A percentile compares a stretch with the other conserved stretches of the same genome.
These are phyloP conservation scores for Melanchra persicariae DNA, from an alignment of 2,888 invertebrate genomes.

Conservation along the genomic window DNA sequence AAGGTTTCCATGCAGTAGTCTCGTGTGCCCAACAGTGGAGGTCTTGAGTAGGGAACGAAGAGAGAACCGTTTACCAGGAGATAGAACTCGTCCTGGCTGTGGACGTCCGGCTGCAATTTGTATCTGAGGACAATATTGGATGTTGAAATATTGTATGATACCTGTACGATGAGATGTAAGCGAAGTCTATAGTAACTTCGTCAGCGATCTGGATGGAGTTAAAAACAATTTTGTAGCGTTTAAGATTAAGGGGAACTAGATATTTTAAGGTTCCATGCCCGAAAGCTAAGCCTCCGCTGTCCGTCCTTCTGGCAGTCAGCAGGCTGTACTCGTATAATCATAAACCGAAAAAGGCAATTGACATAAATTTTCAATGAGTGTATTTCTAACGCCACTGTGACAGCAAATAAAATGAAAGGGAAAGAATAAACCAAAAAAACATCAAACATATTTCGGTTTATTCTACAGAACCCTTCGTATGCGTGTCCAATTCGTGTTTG, in stretches of 20 bases:
- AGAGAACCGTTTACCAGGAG: conserved; percentile 91
- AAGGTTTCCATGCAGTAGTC: conserved; percentile 92
- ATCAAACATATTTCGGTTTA: no score
- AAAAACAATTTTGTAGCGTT: neutral
- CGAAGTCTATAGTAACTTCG: neutral
- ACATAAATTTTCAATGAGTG: no score
- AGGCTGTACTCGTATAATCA: no score
- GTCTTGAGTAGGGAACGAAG: conserved; percentile 86
- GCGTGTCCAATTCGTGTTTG: neutral
- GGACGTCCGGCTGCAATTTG: conserved; percentile 87
- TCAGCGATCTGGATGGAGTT: neutral
- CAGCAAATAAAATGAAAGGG: no score
- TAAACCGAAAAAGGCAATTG: no score
- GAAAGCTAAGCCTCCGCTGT: no score
- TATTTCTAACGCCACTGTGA: no score
- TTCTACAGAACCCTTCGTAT: no score
- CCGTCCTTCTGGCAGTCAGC: no score
- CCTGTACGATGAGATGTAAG: neutral
- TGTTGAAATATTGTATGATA: neutral
- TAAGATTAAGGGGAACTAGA: neutral
- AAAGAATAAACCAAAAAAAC: no score
- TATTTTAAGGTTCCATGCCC: neutral
- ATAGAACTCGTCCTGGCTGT: conserved; percentile 89
- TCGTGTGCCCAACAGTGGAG: conserved; percentile 86
- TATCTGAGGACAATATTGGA: conserved; percentile 82